Conservation (phyloP, 2,888 invertebrate genomes). For the Meiosimyza platycephala region DNA sequence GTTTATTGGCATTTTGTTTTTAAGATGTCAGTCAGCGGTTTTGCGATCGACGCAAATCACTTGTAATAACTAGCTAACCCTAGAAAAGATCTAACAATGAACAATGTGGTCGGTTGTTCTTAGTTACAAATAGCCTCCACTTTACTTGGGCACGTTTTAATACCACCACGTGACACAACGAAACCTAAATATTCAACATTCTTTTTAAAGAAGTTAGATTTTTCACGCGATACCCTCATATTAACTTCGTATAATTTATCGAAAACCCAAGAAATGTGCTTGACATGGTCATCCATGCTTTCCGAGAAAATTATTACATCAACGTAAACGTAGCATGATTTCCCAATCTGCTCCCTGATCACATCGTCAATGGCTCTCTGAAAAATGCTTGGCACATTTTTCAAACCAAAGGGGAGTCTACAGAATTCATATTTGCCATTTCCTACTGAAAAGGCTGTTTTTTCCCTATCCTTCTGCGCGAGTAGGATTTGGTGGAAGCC, state of each 20-base stretch:
- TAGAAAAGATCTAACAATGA: constrained; percentile 33
- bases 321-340: constrained; percentile 35
- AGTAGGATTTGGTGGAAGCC: constrained; percentile 42
- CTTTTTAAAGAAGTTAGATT: constrained; percentile 39
- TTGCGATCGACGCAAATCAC: constrained; percentile 35
- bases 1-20: constrained; percentile 38
- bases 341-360: constrained; percentile 34
- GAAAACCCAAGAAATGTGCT: constrained; percentile 17
- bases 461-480: constrained; percentile 40
- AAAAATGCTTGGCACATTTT: constrained; percentile 29
- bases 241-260: constrained; percentile 19
- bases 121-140: constrained; percentile 13
- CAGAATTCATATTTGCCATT: constrained; percentile 42
- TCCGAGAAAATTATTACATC: constrained; percentile 39
- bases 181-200: constrained; percentile 4
- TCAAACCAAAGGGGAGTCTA: constrained; percentile 36
- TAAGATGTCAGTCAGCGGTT: constrained; percentile 42
- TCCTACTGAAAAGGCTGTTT: constrained; percentile 39
- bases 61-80: constrained; percentile 27
- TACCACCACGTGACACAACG: constrained; percentile 9
- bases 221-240: constrained; percentile 39
- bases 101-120: constrained; percentile 16
- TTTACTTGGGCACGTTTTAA: constrained; percentile 5
- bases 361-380: constrained; percentile 37
- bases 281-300: constrained; percentile 25